Evolutionary conservation across 1,140 invertebrate species (phyloP), one percentile per base, ranked within the genome.

Genomic region (Tetranychus urticae): DNA sequence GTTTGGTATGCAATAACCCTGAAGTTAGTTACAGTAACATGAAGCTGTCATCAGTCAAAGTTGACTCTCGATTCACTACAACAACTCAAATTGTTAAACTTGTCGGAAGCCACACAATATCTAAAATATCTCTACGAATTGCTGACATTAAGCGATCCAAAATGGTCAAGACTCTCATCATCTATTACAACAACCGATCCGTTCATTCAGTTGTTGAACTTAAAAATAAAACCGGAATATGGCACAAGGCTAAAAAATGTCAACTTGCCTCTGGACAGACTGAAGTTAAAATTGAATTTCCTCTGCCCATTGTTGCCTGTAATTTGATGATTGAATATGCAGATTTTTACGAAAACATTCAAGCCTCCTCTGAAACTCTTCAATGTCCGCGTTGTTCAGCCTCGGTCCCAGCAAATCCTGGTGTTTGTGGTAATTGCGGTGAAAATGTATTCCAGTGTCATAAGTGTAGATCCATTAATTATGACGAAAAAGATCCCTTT

Each of bases 271-370:
- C 88, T 7, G 88, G 86, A 0, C 92, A 97, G 72, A 89, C 88
- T 0, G 92, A 97, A 72, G 82, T 93, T 0, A 92, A 96, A 74
- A 86, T 96, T 59, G 88, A 93, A 71, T 91, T 98, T 69, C 87
- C 89, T 0, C 74, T 97, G 36, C 92, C 93, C 0, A 96, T 97
- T 52, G 85, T 93, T 1, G 92, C 92, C 0, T 97, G 91, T 68
- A 97, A 97, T 74, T 74, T 98, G n/a, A 97, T 97, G 88, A 87
- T 98, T 69, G 92, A 98, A 71, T 97, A 96, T 74, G 84, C 87
- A 0, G 91, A 97, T 69, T 97, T 98, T 72, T 96, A 93, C 70
- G 93, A 98, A 69, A 91, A 83, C 71, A 80, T 79, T 68, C 66
- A 69, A 72, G 82, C 77, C n/a, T 77, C 80, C 65, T 81, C 86